Conservation (phyloP, 1,140 invertebrate species). For the Zaprionus africanus region DNA sequence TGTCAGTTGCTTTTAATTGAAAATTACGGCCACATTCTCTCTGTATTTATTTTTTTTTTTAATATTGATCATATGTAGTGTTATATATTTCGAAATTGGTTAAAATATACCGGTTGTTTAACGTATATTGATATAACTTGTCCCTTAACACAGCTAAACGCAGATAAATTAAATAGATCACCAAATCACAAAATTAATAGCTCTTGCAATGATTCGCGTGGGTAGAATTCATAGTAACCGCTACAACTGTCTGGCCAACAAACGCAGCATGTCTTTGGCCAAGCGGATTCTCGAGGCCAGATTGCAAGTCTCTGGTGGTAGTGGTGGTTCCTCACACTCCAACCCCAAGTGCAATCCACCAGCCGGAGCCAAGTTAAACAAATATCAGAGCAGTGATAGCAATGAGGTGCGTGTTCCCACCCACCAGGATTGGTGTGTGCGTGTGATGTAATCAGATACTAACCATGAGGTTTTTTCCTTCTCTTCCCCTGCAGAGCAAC, state of each 20-base stretch:
- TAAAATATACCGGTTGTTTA: conserved; percentile 16
- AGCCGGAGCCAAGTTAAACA: not conserved
- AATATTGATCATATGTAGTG: conserved; percentile 11
- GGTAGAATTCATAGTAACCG: conserved; percentile 19
- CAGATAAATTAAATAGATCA: too few species aligned
- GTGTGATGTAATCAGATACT: conserved; percentile 38
- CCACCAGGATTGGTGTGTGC: not conserved
- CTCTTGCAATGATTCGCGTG: conserved; percentile 58
- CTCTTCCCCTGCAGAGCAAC: conserved; percentile 17
- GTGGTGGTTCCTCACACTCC: not conserved
- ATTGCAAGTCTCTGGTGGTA: not conserved
- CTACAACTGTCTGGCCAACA: not conserved
- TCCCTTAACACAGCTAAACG: too few species aligned
- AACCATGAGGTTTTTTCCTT: not conserved
- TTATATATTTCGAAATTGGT: conserved; percentile 30
- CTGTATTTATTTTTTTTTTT: not conserved
- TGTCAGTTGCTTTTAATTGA: not conserved
- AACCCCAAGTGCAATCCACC: not conserved
- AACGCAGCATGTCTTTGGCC: conserved; percentile 24
- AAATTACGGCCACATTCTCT: conserved; percentile 10
- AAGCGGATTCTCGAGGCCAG: not conserved
- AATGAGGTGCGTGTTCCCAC: not conserved
- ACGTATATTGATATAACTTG: not conserved
- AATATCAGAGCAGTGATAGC: not conserved
- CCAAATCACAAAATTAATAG: conserved; percentile 49